Conservation (phyloP, 2,113 vertebrate genomes). For the Romanogobio albipinnatus region DNA sequence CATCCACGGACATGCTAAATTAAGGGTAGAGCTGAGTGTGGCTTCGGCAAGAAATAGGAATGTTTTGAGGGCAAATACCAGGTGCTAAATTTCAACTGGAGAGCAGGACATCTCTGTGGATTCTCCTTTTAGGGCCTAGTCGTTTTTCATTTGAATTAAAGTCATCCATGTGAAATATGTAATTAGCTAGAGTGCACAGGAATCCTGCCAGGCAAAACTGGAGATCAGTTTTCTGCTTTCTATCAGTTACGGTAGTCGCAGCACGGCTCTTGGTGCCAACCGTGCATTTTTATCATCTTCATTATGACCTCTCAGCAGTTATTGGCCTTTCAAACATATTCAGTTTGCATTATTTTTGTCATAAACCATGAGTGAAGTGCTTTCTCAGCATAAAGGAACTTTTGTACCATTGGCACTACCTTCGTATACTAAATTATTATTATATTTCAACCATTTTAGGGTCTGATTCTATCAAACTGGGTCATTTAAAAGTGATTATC, state of each 20-base stretch:
- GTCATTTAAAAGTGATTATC: background rate
- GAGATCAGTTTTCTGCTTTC: constrained; percentile 7
- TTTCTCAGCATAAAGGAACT: background rate
- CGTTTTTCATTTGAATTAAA: constrained; percentile 16
- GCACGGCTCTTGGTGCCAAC: background rate
- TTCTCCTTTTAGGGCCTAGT: background rate
- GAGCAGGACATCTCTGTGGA: constrained; percentile 14
- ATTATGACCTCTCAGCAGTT: constrained; percentile 9
- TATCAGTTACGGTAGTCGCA: background rate
- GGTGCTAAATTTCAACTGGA: background rate
- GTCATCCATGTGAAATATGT: constrained; percentile 26
- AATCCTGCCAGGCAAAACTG: constrained; percentile 4
- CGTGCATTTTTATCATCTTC: background rate
- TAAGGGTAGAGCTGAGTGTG: background rate
- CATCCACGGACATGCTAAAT: background rate
- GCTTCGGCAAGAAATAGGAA: background rate
- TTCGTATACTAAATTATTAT: background rate
- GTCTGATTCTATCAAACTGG: background rate
- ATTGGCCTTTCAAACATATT: background rate
- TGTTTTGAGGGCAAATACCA: constrained; percentile 1
- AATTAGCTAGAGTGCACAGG: background rate
- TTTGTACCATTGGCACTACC: background rate
- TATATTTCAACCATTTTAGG: background rate
- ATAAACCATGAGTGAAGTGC: background rate
- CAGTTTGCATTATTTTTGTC: background rate